These are phyloP conservation scores for Thereva nobilitata DNA, from an alignment of 2,888 invertebrate species.

Conservation along the genomic window DNA sequence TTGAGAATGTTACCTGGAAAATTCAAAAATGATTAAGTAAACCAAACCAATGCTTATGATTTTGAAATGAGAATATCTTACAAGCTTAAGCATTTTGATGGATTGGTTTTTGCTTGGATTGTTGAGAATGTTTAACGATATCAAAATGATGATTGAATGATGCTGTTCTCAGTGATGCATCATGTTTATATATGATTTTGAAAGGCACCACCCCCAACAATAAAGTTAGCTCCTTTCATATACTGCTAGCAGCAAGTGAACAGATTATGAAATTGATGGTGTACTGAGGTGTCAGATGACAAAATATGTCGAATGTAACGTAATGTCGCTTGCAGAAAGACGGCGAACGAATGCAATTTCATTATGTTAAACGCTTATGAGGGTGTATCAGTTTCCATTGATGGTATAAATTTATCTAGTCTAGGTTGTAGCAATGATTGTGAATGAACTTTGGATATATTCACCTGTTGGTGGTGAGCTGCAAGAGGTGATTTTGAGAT, in stretches of 20 bases:
- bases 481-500: background rate
- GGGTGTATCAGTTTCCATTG: constrained; percentile 23
- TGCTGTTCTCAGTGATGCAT: constrained; percentile 15
- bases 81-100: constrained; percentile 42
- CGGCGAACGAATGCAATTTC: constrained; percentile 9
- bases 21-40: too few species aligned
- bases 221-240: constrained; percentile 6
- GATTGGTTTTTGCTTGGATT: background rate
- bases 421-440: constrained; percentile 21
- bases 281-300: constrained; percentile 20
- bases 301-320: background rate
- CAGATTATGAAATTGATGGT: constrained; percentile 12
- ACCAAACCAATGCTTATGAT: too few species aligned
- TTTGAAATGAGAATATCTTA: constrained; percentile 18
- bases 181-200: constrained; percentile 30
- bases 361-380: constrained; percentile 23
- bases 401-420: background rate
- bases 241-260: background rate
- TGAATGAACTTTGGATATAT: constrained; percentile 12
- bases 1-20: constrained; percentile 42
- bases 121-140: constrained; percentile 7
- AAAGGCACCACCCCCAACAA: constrained; percentile 3
- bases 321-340: background rate
- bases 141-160: constrained; percentile 20
- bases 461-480: background rate